Conservation (phyloP, 2,113 vertebrate species). For the Barbus barbus region DNA sequence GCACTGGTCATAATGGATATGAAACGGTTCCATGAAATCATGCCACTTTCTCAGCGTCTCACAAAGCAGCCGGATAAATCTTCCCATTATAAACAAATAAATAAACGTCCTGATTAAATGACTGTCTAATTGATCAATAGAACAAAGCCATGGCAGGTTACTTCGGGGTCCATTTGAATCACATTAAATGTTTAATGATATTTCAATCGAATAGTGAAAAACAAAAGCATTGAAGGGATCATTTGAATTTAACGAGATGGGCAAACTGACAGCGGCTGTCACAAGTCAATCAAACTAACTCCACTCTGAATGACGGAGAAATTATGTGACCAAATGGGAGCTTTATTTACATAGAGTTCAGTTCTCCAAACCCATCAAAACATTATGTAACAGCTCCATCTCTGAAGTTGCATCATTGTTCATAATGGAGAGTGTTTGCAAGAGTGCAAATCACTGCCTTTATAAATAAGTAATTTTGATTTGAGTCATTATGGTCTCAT, state of each 20-base stretch:
- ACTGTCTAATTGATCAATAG: constrained; percentile 57
- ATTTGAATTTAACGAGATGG: constrained; percentile 64
- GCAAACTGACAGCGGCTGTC: constrained; percentile 64
- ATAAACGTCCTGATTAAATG: constrained; percentile 38
- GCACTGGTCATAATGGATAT: constrained; percentile 35
- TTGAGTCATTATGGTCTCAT: background rate
- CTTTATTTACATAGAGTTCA: background rate
- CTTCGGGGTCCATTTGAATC: constrained; percentile 61
- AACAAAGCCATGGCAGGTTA: constrained; percentile 49
- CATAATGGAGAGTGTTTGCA: background rate
- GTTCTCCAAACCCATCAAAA: background rate
- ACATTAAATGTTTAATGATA: constrained; percentile 59
- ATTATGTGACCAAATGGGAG: background rate
- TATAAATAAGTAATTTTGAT: constrained; percentile 6
- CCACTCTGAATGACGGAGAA: constrained; percentile 61
- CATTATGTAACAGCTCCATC: background rate
- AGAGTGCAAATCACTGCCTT: background rate
- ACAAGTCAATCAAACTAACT: constrained; percentile 68
- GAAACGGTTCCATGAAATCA: constrained; percentile 21
- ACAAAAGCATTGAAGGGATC: constrained; percentile 62
- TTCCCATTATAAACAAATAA: constrained; percentile 41
- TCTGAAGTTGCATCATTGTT: background rate
- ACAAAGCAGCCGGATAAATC: background rate
- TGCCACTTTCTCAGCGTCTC: background rate
- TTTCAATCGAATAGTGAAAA: constrained; percentile 46